These are phyloP conservation scores for Graptemys geographica DNA, from an alignment of 2,797 vertebrate species.

Conservation along the genomic window DNA sequence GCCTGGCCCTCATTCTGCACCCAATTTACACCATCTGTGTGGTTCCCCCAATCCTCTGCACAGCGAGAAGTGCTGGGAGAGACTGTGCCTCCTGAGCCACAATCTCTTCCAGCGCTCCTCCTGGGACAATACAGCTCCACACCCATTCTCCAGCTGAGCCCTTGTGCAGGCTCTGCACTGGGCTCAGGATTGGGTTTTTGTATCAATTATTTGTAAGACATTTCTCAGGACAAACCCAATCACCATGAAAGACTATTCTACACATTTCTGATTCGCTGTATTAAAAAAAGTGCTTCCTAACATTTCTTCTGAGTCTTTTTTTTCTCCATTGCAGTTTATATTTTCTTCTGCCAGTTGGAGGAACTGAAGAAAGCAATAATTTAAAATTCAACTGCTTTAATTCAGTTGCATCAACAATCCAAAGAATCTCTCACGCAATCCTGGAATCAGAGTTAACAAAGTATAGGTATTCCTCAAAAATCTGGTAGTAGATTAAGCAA, in stretches of 20 bases:
- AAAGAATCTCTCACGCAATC: slow-evolving; percentile 44
- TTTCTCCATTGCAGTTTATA: neutral
- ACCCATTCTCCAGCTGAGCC: neutral
- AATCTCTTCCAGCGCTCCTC: neutral
- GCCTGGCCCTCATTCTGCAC: neutral
- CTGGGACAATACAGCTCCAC: slow-evolving; percentile 12
- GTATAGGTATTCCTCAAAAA: slow-evolving; percentile 51
- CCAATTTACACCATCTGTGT: no score
- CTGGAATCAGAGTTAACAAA: slow-evolving; percentile 41
- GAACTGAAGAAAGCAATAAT: slow-evolving; percentile 15
- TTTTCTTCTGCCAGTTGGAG: slow-evolving; percentile 27
- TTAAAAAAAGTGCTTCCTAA: neutral
- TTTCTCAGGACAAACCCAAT: neutral
- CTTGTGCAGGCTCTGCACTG: neutral
- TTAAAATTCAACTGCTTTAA: slow-evolving; percentile 59
- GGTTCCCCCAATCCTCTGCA: neutral
- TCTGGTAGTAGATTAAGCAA: slow-evolving; percentile 59
- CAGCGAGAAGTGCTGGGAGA: neutral
- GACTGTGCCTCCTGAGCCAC: neutral
- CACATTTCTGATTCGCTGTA: neutral
- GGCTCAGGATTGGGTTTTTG: neutral
- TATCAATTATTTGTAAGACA: neutral
- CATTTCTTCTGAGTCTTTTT: neutral
- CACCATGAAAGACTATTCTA: slow-evolving; percentile 4
- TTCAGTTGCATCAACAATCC: slow-evolving; percentile 48